Percentiles rank a stretch among this genome's conserved stretches.
phyloP scores from a whole-genome alignment of 2,113 vertebrate genomes.

The Atractosteus spatula region DNA sequence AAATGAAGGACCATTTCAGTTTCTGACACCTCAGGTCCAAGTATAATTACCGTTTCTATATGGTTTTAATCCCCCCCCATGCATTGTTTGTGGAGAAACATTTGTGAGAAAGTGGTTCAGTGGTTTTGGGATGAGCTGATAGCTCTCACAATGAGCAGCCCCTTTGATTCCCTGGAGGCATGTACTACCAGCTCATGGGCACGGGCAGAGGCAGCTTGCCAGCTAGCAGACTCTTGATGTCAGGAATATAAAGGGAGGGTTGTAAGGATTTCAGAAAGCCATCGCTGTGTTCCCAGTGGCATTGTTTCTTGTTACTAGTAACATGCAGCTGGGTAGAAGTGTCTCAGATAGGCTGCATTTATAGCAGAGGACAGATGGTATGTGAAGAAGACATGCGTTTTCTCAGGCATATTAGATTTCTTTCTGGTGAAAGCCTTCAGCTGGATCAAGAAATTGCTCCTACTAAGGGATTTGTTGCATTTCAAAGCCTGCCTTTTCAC shows the following conservation, averaged over 20 bases:
- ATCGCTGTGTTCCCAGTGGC: conserved; percentile 9
- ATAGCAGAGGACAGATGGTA: background rate
- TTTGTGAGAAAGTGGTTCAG: too few relatives aligned
- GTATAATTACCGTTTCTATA: too few relatives aligned
- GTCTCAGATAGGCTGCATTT: background rate
- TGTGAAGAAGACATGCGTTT: background rate
- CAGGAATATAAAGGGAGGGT: conserved; percentile 21
- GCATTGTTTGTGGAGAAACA: too few relatives aligned
- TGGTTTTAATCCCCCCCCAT: too few relatives aligned
- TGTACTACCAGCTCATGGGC: conserved; percentile 22
- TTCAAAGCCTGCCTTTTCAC: too few relatives aligned
- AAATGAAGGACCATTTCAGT: too few relatives aligned
- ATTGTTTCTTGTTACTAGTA: conserved; percentile 20
- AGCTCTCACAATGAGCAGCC: background rate
- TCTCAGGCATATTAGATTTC: background rate
- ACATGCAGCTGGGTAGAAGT: conserved; percentile 14
- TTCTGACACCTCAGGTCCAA: too few relatives aligned
- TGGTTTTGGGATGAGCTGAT: too few relatives aligned
- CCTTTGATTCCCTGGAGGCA: conserved; percentile 27
- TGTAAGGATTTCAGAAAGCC: conserved; percentile 16
- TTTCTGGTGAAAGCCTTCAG: background rate
- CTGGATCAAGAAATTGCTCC: background rate
- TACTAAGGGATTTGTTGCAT: background rate
- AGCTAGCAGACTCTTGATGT: conserved; percentile 17
- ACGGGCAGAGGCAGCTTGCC: background rate